Base-by-base conservation (phyloP, 1,140 invertebrate genomes). In the Hirudo medicinalis region DNA sequence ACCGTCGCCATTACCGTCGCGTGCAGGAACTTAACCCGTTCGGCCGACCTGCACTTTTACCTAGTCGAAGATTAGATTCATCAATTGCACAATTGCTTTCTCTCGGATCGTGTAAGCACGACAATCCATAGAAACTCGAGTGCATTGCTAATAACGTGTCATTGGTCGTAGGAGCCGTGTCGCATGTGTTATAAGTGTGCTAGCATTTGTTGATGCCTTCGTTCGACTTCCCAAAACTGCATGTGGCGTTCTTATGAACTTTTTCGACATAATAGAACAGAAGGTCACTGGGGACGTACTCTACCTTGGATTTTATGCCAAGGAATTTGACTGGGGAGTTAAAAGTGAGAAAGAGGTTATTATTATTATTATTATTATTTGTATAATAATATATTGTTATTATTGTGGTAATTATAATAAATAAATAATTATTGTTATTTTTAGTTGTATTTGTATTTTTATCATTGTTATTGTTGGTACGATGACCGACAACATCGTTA, bases 291-390 rank as follows among this genome's bases (percentile, higher is more conserved):
- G 82, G 49, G 77, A 81, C 54, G 77, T 84, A n/a, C 79, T 83
- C n/a, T 79, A 80, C 40, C 75, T 85, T 15, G 83, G 83, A 20
- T 74, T 79, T 54, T 84, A 79, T 78, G 80, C 83, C 69, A 80
- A 80, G 22, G 83, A 84, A 74, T 84, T 79, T 76, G 79, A 84
- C 70, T 84, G 83, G 83, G 79, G 78, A 67, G 79, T 81, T 75
- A 78, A 79, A 68, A 74, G 75, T 20, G 74, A 78, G 9, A 19
- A 71, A 27, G 29, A 72, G 57, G 66, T 74, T 29, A 57, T 27
- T 27, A 25, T 3, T 29, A 32, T 71, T 25, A 19, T 4, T 11
- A 25, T n/a, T 25, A 32, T 25, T n/a, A 6, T 15, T n/a, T 5
- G 3, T 20, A 11, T 22, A 0, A 63, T 63, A 0, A 63, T 63